Evolutionary conservation across 2,888 invertebrate genomes (phyloP).

Genomic region (Melanchra persicariae): DNA sequence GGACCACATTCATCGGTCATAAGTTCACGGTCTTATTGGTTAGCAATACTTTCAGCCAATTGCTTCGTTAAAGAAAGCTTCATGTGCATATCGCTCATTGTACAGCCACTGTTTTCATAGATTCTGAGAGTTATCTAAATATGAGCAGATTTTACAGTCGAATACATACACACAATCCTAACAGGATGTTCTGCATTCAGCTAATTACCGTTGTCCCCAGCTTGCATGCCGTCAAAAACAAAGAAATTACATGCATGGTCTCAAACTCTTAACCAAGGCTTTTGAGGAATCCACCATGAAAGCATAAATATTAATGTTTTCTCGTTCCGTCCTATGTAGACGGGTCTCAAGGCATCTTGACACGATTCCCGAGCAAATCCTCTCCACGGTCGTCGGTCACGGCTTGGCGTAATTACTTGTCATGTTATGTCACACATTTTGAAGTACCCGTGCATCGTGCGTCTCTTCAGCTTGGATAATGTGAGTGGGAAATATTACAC

Average conservation of each 20-base stretch:
- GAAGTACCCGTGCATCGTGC: slow-evolving; percentile 56
- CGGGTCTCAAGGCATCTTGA: slow-evolving; percentile 61
- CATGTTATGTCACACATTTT: slow-evolving; percentile 68
- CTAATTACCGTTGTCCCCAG: slow-evolving; percentile 2
- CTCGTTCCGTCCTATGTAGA: slow-evolving; percentile 44
- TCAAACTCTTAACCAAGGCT: neutral
- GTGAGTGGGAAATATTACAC: slow-evolving; percentile 56
- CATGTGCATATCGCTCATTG: too few species aligned
- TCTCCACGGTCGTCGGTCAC: slow-evolving; percentile 63
- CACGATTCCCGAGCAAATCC: slow-evolving; percentile 66
- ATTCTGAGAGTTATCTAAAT: neutral
- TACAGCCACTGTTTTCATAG: neutral
- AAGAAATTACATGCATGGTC: slow-evolving; percentile 22
- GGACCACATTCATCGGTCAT: neutral
- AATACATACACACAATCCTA: neutral
- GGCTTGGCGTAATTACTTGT: slow-evolving; percentile 57
- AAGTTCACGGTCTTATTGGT: slow-evolving; percentile 9
- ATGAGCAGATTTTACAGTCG: neutral
- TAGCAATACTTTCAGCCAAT: neutral
- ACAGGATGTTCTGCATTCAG: slow-evolving; percentile 5
- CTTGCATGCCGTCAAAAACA: slow-evolving; percentile 10
- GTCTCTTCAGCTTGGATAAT: slow-evolving; percentile 28
- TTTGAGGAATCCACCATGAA: slow-evolving; percentile 19
- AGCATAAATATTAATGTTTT: slow-evolving; percentile 42
- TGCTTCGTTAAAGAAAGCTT: neutral